Percentiles rank a stretch among this genome's conserved stretches.
Conservation (phyloP, 2,113 vertebrate species). For the Gymnobelideus leadbeateri region DNA sequence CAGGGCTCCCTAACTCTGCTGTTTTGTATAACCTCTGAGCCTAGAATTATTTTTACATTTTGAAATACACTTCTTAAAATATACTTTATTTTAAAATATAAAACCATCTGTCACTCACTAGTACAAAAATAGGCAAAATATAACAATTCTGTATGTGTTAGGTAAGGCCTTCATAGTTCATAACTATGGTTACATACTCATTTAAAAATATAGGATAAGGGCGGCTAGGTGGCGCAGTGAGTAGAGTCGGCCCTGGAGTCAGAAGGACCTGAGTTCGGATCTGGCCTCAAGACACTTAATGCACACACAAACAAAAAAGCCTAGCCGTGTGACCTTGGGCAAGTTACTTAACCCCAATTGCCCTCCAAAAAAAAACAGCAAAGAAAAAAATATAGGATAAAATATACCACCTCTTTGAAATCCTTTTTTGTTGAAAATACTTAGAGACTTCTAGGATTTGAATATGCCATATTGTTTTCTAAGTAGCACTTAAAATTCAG, state of each 20-base stretch:
- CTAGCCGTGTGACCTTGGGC: no score
- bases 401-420: neutral
- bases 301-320: no score
- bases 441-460: neutral
- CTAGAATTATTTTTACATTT: neutral
- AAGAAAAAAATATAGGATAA: no score
- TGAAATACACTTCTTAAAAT: neutral
- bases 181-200: neutral
- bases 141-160: neutral
- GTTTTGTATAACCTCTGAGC: neutral
- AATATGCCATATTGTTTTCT: neutral
- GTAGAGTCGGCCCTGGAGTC: no score
- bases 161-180: neutral
- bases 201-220: neutral
- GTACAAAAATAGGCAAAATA: neutral
- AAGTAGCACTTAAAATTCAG: neutral
- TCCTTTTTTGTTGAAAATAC: neutral
- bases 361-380: no score
- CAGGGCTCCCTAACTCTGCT: neutral
- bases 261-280: no score
- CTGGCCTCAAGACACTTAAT: no score
- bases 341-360: no score
- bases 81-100: neutral
- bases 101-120: neutral
- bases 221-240: no score